Conservation (phyloP, 1,140 invertebrate genomes). For the Drosophila repletoides region DNA sequence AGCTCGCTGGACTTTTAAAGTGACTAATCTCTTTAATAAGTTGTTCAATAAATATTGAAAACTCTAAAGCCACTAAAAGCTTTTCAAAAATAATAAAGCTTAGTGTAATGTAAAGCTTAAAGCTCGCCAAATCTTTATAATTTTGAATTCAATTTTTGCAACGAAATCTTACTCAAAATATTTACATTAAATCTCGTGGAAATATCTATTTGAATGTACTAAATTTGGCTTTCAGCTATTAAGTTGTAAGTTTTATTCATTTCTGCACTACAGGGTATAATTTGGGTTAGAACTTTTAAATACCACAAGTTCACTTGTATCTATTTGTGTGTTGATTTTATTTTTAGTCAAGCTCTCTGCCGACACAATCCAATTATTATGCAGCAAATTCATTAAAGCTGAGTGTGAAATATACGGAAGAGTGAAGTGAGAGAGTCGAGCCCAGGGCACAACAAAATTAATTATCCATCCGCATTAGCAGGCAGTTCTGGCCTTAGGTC, state of each 20-base stretch:
- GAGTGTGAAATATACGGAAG: slow-evolving; percentile 18
- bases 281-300: neutral
- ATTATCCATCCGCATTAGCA: slow-evolving; percentile 72
- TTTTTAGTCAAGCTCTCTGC: slow-evolving; percentile 61
- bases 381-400: slow-evolving; percentile 69
- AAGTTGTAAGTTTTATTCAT: neutral
- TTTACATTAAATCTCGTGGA: too few relatives aligned
- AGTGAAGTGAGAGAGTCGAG: slow-evolving; percentile 6
- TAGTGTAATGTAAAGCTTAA: too few relatives aligned
- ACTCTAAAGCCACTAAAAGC: too few relatives aligned
- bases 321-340: slow-evolving; percentile 61
- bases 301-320: slow-evolving; percentile 7
- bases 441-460: slow-evolving; percentile 59
- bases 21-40: too few relatives aligned
- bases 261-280: neutral
- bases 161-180: too few relatives aligned
- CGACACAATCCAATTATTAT: slow-evolving; percentile 66
- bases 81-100: too few relatives aligned
- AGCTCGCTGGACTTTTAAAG: too few relatives aligned
- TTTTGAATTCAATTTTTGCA: too few relatives aligned
- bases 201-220: too few relatives aligned
- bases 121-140: too few relatives aligned
- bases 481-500: slow-evolving; percentile 29
- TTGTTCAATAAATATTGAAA: too few relatives aligned
- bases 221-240: neutral